A percentile compares a stretch with the other conserved stretches of the same genome.
phyloP scores from a whole-genome alignment of 1,140 invertebrate genomes.

The Cydia fagiglandana region DNA sequence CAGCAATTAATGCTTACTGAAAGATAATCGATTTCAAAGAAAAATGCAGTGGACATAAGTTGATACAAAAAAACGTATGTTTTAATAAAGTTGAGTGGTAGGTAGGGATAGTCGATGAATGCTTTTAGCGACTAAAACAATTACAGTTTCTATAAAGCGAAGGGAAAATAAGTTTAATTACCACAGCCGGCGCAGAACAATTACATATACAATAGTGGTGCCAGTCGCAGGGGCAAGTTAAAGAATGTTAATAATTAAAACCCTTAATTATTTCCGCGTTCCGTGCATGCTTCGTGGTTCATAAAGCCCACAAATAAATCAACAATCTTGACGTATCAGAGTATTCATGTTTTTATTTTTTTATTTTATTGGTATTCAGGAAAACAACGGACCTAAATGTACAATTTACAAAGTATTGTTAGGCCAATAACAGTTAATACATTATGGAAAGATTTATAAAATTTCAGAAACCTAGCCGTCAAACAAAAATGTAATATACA shows the following conservation, averaged over 20 bases:
- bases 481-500: neutral
- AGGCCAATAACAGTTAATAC: no score
- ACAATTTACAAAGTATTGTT: no score
- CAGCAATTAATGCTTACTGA: no score
- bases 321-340: neutral
- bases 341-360: neutral
- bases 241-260: neutral
- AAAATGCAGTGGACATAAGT: no score
- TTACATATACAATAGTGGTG: neutral
- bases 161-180: constrained; percentile 11
- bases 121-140: neutral
- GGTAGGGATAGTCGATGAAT: no score
- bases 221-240: no score
- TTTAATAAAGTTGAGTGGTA: no score
- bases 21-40: no score
- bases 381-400: no score
- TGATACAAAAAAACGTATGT: no score
- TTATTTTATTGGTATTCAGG: no score
- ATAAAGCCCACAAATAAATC: neutral
- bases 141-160: neutral
- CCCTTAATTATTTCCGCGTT: neutral
- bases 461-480: neutral
- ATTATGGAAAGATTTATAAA: neutral
- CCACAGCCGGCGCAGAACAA: constrained; percentile 3
- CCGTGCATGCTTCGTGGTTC: neutral